These are phyloP conservation scores for Sus cebifrons DNA, from an alignment of 2,797 vertebrate species.

Conservation along the genomic window DNA sequence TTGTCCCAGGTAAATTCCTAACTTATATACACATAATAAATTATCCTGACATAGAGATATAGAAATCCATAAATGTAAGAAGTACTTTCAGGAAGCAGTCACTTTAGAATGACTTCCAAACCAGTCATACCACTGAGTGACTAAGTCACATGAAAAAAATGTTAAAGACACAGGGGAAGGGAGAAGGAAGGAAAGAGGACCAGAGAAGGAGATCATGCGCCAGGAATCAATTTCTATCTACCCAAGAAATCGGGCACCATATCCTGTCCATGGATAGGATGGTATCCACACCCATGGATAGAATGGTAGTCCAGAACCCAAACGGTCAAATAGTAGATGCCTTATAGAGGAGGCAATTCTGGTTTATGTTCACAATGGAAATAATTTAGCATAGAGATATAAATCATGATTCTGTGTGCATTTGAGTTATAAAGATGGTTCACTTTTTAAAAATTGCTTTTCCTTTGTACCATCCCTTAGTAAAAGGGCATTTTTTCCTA, in stretches of 20 bases:
- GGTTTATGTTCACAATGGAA: background rate
- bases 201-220: background rate
- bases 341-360: slow-evolving; percentile 17
- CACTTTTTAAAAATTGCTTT: background rate
- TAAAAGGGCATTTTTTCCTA: background rate
- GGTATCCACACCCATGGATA: too few relatives aligned
- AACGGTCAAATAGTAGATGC: background rate
- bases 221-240: background rate
- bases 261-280: too few relatives aligned
- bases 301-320: background rate
- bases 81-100: background rate
- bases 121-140: background rate
- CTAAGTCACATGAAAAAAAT: background rate
- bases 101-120: slow-evolving; percentile 23
- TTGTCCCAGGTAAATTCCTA: background rate
- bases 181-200: background rate
- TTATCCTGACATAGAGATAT: background rate
- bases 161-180: background rate
- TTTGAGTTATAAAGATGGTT: background rate
- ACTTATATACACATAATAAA: background rate
- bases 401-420: background rate
- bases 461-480: background rate
- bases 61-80: background rate
- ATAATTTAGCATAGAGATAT: background rate
- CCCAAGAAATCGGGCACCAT: background rate